Evolutionary conservation across 1,140 invertebrate genomes (phyloP).

Genomic region (Papilio polytes): DNA sequence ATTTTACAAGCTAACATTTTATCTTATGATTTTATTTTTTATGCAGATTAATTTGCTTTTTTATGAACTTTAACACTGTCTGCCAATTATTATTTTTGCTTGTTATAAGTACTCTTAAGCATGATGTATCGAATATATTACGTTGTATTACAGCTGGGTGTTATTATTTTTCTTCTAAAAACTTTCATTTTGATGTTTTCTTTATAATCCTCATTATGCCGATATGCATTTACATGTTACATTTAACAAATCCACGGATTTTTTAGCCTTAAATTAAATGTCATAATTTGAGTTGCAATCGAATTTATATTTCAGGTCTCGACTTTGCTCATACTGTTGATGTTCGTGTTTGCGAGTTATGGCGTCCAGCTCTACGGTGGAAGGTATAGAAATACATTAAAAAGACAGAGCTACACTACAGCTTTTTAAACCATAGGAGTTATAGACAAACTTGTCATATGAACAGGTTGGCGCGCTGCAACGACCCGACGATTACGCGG

Average conservation of each 20-base stretch:
- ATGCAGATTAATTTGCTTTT: neutral
- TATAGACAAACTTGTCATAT: neutral
- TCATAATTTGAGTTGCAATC: neutral
- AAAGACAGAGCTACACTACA: neutral
- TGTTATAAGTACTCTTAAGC: neutral
- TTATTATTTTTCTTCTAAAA: slow-evolving; percentile 1
- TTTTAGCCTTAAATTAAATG: neutral
- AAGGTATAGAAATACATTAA: neutral
- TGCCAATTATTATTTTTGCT: neutral
- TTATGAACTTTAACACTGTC: neutral
- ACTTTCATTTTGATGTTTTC: neutral
- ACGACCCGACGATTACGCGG: slow-evolving; percentile 94
- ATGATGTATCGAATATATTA: neutral
- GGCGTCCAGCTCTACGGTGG: slow-evolving; percentile 17
- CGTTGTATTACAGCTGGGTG: neutral
- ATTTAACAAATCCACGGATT: neutral
- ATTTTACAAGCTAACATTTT: neutral
- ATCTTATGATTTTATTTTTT: neutral
- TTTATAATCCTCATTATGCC: neutral
- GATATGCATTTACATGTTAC: neutral
- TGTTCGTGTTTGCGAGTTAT: slow-evolving; percentile 98
- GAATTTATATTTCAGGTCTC: slow-evolving; percentile 89
- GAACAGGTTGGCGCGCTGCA: slow-evolving; percentile 94
- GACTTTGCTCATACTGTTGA: slow-evolving; percentile 97
- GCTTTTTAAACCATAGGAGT: neutral